Evolutionary conservation across 2,797 vertebrate species (phyloP), one percentile per base, ranked within the genome.

Genomic region (Etheostoma perlongum): DNA sequence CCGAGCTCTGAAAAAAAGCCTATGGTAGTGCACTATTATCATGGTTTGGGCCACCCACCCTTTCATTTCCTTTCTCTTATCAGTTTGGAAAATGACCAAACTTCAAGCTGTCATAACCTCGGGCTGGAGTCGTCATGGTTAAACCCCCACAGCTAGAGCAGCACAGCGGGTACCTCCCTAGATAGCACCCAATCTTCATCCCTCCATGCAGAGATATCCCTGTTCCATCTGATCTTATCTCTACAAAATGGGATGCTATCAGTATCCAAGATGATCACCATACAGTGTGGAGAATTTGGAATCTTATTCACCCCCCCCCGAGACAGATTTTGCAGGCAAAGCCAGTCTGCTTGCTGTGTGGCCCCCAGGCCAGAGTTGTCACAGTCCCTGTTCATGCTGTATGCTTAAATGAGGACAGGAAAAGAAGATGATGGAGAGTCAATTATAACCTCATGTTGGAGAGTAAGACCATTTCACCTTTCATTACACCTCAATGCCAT

Each of bases 401-500:
- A 86, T 62, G 74, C 85, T 90, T 87, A 93, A 92, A 93, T 91
- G 91, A 92, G 90, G 80, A 88, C 89, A 87, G 82, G 80, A 86
- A 86, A 84, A 81, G 72, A 74, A 84, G 83, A 91, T 91, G 93
- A 93, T 92, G 79, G 86, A 89, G 91, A 92, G 90, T 93, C 93
- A 91, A 92, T 94, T 93, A 92, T 85, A 86, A 85, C 81, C 85
- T 83, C 77, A 67, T 89, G 90, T 91, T 84, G 84, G 83, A 87
- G 76, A 84, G 88, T 88, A 85, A 88, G 87, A 84, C 82, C 81
- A 72, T 90, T 92, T 91, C 91, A 92, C 93, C 92, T 93, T 93
- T 92, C 90, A 94, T 93, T 91, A 91, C 86, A 81, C 87, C 84
- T 83, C 71, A 44, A 78, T 84, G 93, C 84, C 86, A 88, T 9